These are phyloP conservation scores for Laticauda laticaudata DNA, from an alignment of 2,113 vertebrate genomes.

Conservation along the genomic window DNA sequence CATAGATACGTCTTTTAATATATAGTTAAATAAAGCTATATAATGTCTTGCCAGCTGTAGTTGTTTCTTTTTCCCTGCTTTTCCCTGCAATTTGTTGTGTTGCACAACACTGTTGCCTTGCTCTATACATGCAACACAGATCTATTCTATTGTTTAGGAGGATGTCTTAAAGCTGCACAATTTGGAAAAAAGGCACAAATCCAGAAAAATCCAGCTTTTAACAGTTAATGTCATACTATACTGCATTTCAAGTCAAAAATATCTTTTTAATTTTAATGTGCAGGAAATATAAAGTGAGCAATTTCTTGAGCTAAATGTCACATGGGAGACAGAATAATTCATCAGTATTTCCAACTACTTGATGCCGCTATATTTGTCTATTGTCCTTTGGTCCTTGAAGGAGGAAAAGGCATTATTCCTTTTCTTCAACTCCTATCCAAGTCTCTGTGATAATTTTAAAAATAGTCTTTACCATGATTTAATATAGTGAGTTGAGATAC, in stretches of 20 bases:
- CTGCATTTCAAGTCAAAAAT: constrained; percentile 14
- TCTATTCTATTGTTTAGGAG: not conserved
- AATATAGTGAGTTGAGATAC: constrained; percentile 84
- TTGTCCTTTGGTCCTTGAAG: constrained; percentile 47
- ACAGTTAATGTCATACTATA: not conserved
- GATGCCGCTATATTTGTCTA: not conserved
- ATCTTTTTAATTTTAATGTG: constrained; percentile 10
- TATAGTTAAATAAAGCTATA: not conserved
- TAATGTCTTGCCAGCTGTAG: not conserved
- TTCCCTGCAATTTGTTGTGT: not conserved
- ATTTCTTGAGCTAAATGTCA: constrained; percentile 1
- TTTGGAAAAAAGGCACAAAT: not conserved
- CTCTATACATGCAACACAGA: not conserved
- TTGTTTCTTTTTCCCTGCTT: not conserved
- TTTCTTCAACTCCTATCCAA: constrained; percentile 46
- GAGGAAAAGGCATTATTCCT: constrained; percentile 42
- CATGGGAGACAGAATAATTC: not conserved
- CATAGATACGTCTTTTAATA: not conserved
- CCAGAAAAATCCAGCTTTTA: not conserved
- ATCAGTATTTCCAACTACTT: not conserved
- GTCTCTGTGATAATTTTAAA: constrained; percentile 66
- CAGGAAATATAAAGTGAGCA: not conserved
- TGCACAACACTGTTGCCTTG: not conserved
- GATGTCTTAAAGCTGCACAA: not conserved
- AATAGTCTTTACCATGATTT: constrained; percentile 75